Evolutionary conservation across 2,888 invertebrate species (phyloP).

Genomic region (Nesidiocoris tenuis): DNA sequence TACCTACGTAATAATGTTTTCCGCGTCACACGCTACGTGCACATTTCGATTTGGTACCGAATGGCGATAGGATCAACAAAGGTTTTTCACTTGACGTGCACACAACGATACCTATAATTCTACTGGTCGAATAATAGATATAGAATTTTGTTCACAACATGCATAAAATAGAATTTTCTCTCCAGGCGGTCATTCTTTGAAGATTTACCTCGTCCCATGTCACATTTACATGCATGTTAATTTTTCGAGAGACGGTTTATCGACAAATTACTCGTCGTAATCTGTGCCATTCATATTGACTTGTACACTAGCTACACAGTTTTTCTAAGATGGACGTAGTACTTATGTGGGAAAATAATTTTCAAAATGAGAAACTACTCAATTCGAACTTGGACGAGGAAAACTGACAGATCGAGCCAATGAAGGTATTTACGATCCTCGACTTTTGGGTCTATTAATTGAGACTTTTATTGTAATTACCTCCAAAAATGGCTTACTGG

Average conservation of each 20-base stretch:
- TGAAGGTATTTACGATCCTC: too few relatives aligned
- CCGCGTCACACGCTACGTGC: too few relatives aligned
- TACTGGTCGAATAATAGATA: neutral
- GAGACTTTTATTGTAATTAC: too few relatives aligned
- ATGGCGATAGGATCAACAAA: neutral
- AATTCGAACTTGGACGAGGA: neutral
- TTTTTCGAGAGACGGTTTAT: neutral
- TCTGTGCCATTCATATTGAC: neutral
- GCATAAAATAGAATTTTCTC: constrained; percentile 6
- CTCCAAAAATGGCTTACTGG: too few relatives aligned
- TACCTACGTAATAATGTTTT: too few relatives aligned
- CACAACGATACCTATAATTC: constrained; percentile 12
- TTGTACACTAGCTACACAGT: neutral
- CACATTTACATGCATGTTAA: constrained; percentile 32
- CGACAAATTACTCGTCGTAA: neutral
- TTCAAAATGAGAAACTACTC: neutral
- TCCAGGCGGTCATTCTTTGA: constrained; percentile 35
- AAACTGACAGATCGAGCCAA: too few relatives aligned
- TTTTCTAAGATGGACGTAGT: too few relatives aligned
- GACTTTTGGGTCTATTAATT: too few relatives aligned
- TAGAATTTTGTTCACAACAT: neutral
- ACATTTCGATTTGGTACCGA: too few relatives aligned
- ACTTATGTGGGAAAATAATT: neutral
- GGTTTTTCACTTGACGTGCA: constrained; percentile 14
- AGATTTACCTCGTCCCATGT: constrained; percentile 11